Percentiles rank a stretch among this genome's conserved stretches.
Conservation (phyloP, 2,888 invertebrate species). For the Slavum lentiscoides region DNA sequence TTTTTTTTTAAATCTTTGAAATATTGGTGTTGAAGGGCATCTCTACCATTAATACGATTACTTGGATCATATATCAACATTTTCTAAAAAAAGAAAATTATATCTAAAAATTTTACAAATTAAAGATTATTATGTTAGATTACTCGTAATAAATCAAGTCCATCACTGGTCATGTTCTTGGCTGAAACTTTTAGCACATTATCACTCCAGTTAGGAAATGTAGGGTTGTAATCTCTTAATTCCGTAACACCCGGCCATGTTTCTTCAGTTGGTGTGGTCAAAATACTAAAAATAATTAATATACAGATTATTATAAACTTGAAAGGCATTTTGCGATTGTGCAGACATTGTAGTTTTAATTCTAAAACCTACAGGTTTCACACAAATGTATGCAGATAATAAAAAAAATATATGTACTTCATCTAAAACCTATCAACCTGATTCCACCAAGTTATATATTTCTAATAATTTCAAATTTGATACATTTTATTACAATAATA, state of each 20-base stretch:
- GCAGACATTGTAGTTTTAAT: too few relatives aligned
- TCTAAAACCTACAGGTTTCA: too few relatives aligned
- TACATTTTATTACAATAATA: too few relatives aligned
- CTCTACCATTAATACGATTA: constrained; percentile 63
- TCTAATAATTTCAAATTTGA: too few relatives aligned
- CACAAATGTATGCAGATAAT: too few relatives aligned
- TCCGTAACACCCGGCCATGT: constrained; percentile 88
- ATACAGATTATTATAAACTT: background rate
- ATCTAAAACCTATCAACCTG: too few relatives aligned
- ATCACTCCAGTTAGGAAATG: constrained; percentile 88
- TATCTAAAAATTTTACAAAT: background rate
- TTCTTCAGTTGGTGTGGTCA: constrained; percentile 76
- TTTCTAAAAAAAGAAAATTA: constrained; percentile 59
- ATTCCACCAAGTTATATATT: too few relatives aligned
- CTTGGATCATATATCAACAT: constrained; percentile 66
- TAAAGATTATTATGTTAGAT: background rate
- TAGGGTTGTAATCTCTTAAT: constrained; percentile 84
- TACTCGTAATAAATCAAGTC: constrained; percentile 72
- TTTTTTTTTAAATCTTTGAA: constrained; percentile 62
- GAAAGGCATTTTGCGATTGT: too few relatives aligned
- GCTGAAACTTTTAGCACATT: constrained; percentile 66
- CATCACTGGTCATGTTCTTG: constrained; percentile 68
- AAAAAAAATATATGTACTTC: too few relatives aligned
- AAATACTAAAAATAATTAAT: constrained; percentile 15
- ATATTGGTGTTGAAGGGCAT: constrained; percentile 63